phyloP scores from a whole-genome alignment of 2,888 invertebrate species.

The Lobophora halterata region DNA sequence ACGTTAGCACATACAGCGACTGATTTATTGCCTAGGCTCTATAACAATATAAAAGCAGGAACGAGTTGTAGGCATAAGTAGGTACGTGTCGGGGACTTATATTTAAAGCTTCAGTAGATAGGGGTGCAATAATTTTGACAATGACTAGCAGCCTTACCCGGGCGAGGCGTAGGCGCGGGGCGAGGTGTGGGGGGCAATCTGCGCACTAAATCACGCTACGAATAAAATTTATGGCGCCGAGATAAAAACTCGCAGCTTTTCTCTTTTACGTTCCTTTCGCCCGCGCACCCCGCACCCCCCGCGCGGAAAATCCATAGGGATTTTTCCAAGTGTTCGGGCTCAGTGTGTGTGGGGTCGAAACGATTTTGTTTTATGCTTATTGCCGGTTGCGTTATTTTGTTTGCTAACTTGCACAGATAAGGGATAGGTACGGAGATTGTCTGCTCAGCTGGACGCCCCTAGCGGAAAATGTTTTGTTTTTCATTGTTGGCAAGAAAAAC shows the following conservation, averaged over 20 bases:
- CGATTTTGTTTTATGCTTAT: constrained; percentile 81
- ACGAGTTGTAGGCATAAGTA: constrained; percentile 72
- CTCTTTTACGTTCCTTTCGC: constrained; percentile 81
- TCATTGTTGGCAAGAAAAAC: constrained; percentile 10
- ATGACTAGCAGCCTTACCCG: constrained; percentile 80
- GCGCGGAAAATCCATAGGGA: constrained; percentile 79
- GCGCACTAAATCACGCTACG: constrained; percentile 82
- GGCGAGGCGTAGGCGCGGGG: constrained; percentile 75
- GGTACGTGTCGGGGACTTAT: constrained; percentile 77
- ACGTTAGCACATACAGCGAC: constrained; percentile 18
- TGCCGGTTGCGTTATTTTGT: constrained; percentile 77
- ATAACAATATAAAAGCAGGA: constrained; percentile 41
- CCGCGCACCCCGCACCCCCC: constrained; percentile 47
- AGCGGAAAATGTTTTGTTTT: constrained; percentile 32
- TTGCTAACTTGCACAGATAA: constrained; percentile 77
- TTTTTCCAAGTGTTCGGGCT: constrained; percentile 79
- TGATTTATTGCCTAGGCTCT: constrained; percentile 25
- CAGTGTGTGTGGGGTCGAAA: constrained; percentile 76
- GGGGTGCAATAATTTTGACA: constrained; percentile 82
- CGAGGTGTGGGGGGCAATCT: constrained; percentile 75
- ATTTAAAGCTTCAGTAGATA: constrained; percentile 80
- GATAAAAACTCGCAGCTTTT: constrained; percentile 83
- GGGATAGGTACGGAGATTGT: constrained; percentile 64
- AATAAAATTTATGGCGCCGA: constrained; percentile 83
- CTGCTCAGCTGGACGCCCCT: constrained; percentile 53